Evolutionary conservation across 1,140 invertebrate genomes (phyloP), one percentile per base, ranked within the genome.

Genomic region (Drosophila bifasciata): DNA sequence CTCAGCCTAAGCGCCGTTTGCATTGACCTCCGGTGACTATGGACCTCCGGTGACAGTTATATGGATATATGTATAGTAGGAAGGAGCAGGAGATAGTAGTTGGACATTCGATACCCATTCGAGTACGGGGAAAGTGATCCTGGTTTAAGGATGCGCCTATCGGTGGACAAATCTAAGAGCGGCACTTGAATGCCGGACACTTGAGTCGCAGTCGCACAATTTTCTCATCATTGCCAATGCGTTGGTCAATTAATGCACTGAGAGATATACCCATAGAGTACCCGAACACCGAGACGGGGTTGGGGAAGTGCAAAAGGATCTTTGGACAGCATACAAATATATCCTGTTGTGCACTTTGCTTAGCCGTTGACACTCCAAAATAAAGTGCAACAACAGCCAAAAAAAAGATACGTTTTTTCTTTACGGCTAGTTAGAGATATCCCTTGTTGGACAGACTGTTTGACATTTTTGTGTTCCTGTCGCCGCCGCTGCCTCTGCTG

Each of bases 391-490:
- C 62, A 79, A 80, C 68, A 39, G 74, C 66, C n/a, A n/a, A n/a
- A 67, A 61, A 80, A 80, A 64, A 74, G 77, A 78, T 86, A 81
- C 74, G n/a, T n/a, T n/a, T n/a, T 72, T 58, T 52, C 67, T 88
- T 88, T 83, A 86, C 83, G 81, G 77, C 83, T 81, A 88, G 81
- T 81, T 88, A 88, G 49, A 86, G 80, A 85, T 85, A 84, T 85
- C 80, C 80, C 77, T 86, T 62, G 78, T 77, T 67, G 78, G 63
- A 63, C 70, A 61, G 80, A 76, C 80, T 73, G 81, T 71, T 84
- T 84, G 80, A 84, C 80, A 84, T 79, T 84, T 84, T 53, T 68
- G 80, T 85, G 75, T 77, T 84, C 74, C 79, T 78, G 59, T 70
- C 64, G 79, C 69, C 79, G 32, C 5, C 3, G 79, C 63, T 75